These are phyloP conservation scores for Porites lobata DNA, from an alignment of 92 coral and sea anemone species.

Conservation along the genomic window DNA sequence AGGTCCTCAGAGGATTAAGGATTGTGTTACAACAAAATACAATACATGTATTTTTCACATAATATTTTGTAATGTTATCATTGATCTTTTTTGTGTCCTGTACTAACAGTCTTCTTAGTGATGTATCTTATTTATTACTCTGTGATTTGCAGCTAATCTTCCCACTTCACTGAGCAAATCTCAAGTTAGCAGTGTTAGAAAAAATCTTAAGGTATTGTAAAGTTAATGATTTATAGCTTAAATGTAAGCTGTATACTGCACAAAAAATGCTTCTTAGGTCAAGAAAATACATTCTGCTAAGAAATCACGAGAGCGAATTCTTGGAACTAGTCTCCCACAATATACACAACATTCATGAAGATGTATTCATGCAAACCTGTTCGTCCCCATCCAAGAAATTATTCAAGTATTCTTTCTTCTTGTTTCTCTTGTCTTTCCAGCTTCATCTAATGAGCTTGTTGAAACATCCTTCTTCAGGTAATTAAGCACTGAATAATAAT, in stretches of 20 bases:
- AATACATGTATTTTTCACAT: too few species aligned
- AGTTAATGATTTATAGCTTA: neutral
- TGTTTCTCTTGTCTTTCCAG: constrained; percentile 53
- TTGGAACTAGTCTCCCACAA: too few species aligned
- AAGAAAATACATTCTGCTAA: too few species aligned
- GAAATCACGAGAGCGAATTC: too few species aligned
- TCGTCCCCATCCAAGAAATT: too few species aligned
- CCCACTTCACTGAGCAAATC: constrained; percentile 97
- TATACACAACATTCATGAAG: too few species aligned
- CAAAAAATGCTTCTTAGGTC: too few species aligned
- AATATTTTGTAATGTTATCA: neutral
- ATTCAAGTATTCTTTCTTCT: neutral
- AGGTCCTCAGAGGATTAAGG: too few species aligned
- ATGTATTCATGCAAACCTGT: too few species aligned
- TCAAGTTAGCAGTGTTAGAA: constrained; percentile 99
- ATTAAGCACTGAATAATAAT: neutral
- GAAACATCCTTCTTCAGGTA: constrained; percentile 94
- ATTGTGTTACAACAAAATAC: too few species aligned
- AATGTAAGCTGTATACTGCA: too few species aligned
- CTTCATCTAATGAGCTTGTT: constrained; percentile 95
- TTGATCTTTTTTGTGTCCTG: neutral
- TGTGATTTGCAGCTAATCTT: constrained; percentile 83
- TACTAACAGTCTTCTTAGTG: neutral
- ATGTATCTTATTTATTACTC: too few species aligned
- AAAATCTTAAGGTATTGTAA: constrained; percentile 87